Evolutionary conservation across 2,797 vertebrate species (phyloP).

Genomic region (Halcyon badia): DNA sequence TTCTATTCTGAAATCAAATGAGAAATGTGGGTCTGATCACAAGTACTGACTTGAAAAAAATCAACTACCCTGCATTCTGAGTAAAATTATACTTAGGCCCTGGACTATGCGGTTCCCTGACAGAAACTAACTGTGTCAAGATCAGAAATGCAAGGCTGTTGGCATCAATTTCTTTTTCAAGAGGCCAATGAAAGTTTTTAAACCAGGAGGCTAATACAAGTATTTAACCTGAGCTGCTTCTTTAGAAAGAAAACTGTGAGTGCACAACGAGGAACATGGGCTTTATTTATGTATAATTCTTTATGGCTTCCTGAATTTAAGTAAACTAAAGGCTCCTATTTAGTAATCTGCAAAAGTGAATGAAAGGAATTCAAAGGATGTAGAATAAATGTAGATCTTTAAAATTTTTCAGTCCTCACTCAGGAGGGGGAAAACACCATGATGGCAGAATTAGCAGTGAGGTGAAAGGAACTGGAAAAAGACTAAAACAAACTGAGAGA

Average conservation of each 20-base stretch:
- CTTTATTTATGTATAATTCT: background rate
- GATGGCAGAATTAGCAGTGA: background rate
- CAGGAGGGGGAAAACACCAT: background rate
- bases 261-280: background rate
- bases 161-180: background rate
- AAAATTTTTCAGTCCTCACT: background rate
- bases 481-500: background rate
- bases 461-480: background rate
- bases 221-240: background rate
- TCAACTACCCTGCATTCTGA: background rate
- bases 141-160: background rate
- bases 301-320: background rate
- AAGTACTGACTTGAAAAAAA: background rate
- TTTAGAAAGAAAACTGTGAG: background rate
- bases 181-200: background rate
- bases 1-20: background rate
- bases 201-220: background rate
- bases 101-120: background rate
- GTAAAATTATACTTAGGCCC: background rate
- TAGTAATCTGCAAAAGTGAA: background rate
- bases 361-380: background rate
- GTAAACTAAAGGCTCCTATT: background rate
- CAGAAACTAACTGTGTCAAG: background rate
- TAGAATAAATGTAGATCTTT: background rate
- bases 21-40: background rate